Evolutionary conservation across 2,113 vertebrate genomes (phyloP), one percentile per base, ranked within the genome.

Genomic region (Salvelinus namaycush): DNA sequence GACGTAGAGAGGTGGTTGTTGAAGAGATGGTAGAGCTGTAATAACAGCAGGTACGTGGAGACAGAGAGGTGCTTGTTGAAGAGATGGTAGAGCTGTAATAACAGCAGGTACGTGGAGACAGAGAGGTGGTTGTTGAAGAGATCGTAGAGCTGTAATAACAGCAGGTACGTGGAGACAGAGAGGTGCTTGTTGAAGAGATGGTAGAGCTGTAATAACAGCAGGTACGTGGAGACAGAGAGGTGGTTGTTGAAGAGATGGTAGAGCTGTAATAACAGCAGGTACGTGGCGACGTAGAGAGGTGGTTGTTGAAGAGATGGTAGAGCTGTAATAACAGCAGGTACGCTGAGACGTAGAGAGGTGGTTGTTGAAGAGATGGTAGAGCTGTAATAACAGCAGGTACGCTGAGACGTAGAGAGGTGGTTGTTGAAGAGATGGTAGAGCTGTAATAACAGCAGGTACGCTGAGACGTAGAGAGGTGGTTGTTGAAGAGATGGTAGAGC

Each of bases 51-150:
- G 27, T 27, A 27, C 27, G 27, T 31, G 2, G 18, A 14, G 57
- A 3, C 18, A 59, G 54, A 59, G 57, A 59, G 57, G 14, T 59
- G 54, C 14, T 31, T 60, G 65, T 18, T 39, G 26, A 76, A 79
- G 69, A 29, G 29, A 29, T 29, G 29, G 3, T 29, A 29, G 3
- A 29, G 29, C 29, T 29, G 27, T 27, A 27, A 27, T 27, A 27
- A 27, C 27, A 27, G 27, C 27, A 27, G 26, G 26, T 27, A 27
- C 26, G 26, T 29, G 2, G 18, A 14, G 57, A 3, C 18, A 57
- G 54, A 59, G 57, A 59, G 57, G 14, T 59, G 54, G 18, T 31
- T 60, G 65, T 14, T 24, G 26, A 76, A 79, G 69, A 29, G 27
- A 29, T 29, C 3, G 2, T 29, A 29, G 2, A 29, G 27, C 27